Evolutionary conservation across 2,888 invertebrate species (phyloP).

Genomic region (Hydrotaea cyrtoneurina): DNA sequence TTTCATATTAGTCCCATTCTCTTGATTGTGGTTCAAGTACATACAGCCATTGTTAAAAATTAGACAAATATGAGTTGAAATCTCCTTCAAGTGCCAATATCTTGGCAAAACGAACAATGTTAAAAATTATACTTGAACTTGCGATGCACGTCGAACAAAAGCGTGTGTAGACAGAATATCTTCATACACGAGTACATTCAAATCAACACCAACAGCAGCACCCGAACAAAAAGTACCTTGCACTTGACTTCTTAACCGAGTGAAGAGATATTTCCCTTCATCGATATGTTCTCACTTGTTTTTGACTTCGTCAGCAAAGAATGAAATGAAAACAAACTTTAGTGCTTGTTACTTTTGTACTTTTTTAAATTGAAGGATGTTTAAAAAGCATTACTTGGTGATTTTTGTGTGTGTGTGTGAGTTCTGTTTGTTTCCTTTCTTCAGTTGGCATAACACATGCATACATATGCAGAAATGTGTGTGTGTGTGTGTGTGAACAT

Average conservation of each 20-base stretch:
- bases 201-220: neutral
- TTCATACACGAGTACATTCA: neutral
- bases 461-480: neutral
- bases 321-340: neutral
- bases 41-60: neutral
- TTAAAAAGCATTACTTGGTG: neutral
- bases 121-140: conserved; percentile 12
- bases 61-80: neutral
- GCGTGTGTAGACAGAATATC: neutral
- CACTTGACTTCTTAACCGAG: conserved; percentile 50
- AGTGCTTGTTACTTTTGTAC: neutral
- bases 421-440: neutral
- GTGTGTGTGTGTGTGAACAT: neutral
- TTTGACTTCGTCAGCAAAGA: neutral
- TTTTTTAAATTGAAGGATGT: conserved; percentile 8
- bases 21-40: neutral
- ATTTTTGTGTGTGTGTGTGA: neutral
- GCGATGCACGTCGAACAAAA: neutral
- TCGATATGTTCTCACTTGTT: neutral
- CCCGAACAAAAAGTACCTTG: conserved; percentile 41
- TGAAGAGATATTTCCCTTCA: conserved; percentile 4
- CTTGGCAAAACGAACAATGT: neutral
- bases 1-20: too few species aligned
- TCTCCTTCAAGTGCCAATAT: neutral
- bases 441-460: neutral